Percentiles rank a stretch among this genome's conserved stretches.
Evolutionary conservation across 2,888 invertebrate species (phyloP).

Genomic region (Agriopis aurantiaria): DNA sequence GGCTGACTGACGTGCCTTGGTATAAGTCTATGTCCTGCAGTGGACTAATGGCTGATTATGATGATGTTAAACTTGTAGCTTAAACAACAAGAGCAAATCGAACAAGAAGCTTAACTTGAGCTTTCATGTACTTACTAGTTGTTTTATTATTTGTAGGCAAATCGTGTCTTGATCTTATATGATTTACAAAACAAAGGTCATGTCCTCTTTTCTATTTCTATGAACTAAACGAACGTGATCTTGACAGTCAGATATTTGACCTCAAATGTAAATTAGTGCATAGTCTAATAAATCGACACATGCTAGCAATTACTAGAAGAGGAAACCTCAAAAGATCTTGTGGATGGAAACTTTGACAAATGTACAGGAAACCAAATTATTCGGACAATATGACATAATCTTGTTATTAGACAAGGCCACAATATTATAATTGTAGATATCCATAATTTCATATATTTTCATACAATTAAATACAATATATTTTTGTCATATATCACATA

Average conservation of each 20-base stretch:
- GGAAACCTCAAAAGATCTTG: constrained; percentile 44
- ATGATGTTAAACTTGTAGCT: too few species aligned
- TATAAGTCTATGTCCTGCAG: too few species aligned
- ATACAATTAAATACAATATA: not conserved
- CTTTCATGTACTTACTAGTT: too few species aligned
- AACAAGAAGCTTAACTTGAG: too few species aligned
- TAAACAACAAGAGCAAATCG: too few species aligned
- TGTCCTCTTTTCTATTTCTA: not conserved
- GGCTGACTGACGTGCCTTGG: too few species aligned
- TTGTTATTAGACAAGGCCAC: constrained; percentile 9
- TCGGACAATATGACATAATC: constrained; percentile 28
- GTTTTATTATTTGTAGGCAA: not conserved
- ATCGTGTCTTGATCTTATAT: too few species aligned
- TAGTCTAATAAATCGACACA: constrained; percentile 29
- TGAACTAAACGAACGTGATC: not conserved
- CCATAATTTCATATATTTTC: not conserved
- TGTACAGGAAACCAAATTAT: constrained; percentile 46
- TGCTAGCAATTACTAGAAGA: constrained; percentile 33
- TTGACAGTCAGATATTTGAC: not conserved
- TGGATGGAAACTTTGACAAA: constrained; percentile 24
- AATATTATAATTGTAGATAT: not conserved
- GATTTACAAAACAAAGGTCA: not conserved
- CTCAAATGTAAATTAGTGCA: constrained; percentile 11
- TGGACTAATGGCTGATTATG: too few species aligned
- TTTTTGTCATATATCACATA: too few species aligned